Evolutionary conservation across 1,140 invertebrate species (phyloP), one percentile per base, ranked within the genome.

Genomic region (Bursaphelenchus mucronatus): DNA sequence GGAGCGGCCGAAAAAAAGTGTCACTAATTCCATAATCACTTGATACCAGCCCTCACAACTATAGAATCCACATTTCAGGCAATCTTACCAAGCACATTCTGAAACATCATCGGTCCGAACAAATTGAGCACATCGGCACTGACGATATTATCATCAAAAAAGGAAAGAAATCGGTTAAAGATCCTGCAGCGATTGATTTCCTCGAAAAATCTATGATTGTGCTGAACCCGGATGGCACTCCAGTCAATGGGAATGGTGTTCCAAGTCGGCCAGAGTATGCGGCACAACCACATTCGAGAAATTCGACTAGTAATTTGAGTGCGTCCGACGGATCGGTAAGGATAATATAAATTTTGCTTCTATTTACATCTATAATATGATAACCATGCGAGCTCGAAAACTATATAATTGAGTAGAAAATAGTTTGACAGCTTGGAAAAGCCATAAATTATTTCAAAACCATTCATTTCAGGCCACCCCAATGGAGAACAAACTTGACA

Each of bases 141-240:
- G 78, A 80, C 51, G 78, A 80, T 45, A 81, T 81, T 44, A 80
- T 80, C 30, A 81, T 80, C 39, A 74, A 74, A 54, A 80, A 80
- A 57, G 74, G 76, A 9, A 80, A 80, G 63, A 80, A 78, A 57
- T 76, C 78, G 13, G 73, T 80, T 0, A 76, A 72, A 47, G 72
- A 77, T 63, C 71, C 71, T n/a, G 69, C 69, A 15, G 75, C 76
- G n/a, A 68, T 76, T 15, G 78, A 80, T 53, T 78, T 80, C 51
- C 54, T 80, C 10, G 76, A 79, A 58, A 76, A 71, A 39, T 80
- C 78, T n/a, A 81, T 79, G 75, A 78, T 77, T 65, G 73, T 76
- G 39, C 52, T 76, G 13, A 70, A 66, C 41, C 49, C 53, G 13
- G 61, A 53, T 17, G 64, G 53, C 19, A 39, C 19, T 17, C 43